Conservation (phyloP, 2,113 vertebrate genomes). For the Oreamnos americanus region DNA sequence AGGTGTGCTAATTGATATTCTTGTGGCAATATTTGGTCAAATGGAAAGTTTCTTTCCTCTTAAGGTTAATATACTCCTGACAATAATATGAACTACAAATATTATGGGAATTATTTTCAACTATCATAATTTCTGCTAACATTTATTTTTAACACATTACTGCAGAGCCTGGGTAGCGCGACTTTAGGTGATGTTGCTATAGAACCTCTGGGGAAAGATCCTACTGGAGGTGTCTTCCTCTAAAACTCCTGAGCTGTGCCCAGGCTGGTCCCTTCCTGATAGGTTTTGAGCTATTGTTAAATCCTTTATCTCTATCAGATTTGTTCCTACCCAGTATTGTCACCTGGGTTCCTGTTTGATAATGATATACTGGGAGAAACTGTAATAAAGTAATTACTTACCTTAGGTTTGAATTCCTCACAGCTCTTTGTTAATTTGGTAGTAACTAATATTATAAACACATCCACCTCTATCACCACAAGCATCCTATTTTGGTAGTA, state of each 20-base stretch:
- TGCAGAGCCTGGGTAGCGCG: background rate
- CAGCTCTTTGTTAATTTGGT: background rate
- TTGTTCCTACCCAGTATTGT: background rate
- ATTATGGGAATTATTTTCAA: background rate
- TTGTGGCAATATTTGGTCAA: background rate
- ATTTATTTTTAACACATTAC: background rate
- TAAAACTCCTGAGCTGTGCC: background rate
- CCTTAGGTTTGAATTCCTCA: background rate
- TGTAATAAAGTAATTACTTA: background rate
- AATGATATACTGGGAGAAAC: background rate
- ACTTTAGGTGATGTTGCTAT: background rate
- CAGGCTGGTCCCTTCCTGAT: background rate
- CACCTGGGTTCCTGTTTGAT: background rate
- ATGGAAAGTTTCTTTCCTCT: background rate
- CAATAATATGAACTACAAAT: background rate
- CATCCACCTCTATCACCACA: background rate
- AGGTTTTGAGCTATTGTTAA: background rate
- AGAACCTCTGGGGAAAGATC: background rate
- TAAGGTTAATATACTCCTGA: background rate
- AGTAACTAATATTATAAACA: background rate
- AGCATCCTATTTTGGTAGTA: background rate
- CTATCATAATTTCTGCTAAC: background rate
- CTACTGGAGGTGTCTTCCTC: background rate
- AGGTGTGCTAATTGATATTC: background rate
- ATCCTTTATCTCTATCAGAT: background rate